Evolutionary conservation across 92 coral and sea anemone species (phyloP).

Genomic region (Epizoanthus ramosus): DNA sequence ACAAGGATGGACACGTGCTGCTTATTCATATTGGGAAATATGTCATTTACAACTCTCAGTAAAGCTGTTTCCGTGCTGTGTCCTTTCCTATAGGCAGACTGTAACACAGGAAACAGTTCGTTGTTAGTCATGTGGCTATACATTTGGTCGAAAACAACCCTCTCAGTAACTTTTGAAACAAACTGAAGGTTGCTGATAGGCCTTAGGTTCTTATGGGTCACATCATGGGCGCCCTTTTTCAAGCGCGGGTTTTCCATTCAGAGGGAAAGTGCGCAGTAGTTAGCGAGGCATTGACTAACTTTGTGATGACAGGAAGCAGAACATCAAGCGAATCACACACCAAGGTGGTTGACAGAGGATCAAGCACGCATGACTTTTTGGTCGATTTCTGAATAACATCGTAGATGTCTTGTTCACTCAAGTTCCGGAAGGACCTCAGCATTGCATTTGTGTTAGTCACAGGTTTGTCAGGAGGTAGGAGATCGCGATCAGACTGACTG

Average conservation of each 20-base stretch:
- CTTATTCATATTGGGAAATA: constrained; percentile 15
- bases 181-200: too few relatives aligned
- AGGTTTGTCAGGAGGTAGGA: constrained; percentile 50
- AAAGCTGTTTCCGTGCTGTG: constrained; percentile 1
- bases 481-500: constrained; percentile 46
- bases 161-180: too few relatives aligned
- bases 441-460: constrained; percentile 44
- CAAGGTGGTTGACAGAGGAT: constrained; percentile 38
- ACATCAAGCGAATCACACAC: constrained; percentile 35
- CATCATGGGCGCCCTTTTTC: too few relatives aligned
- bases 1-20: constrained; percentile 41
- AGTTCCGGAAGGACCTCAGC: constrained; percentile 45
- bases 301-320: constrained; percentile 51
- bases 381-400: constrained; percentile 55
- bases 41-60: constrained; percentile 8
- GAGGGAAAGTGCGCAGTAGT: constrained; percentile 56
- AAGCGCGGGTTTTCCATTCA: constrained; percentile 45
- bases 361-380: constrained; percentile 46
- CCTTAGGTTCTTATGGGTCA: too few relatives aligned
- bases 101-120: too few relatives aligned
- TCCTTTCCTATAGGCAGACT: constrained; percentile 1
- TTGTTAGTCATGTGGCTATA: too few relatives aligned
- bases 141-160: too few relatives aligned
- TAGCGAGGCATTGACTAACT: constrained; percentile 54
- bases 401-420: constrained; percentile 47